Conservation (phyloP, 2,113 vertebrate species). For the Formicarius rufipectus region DNA sequence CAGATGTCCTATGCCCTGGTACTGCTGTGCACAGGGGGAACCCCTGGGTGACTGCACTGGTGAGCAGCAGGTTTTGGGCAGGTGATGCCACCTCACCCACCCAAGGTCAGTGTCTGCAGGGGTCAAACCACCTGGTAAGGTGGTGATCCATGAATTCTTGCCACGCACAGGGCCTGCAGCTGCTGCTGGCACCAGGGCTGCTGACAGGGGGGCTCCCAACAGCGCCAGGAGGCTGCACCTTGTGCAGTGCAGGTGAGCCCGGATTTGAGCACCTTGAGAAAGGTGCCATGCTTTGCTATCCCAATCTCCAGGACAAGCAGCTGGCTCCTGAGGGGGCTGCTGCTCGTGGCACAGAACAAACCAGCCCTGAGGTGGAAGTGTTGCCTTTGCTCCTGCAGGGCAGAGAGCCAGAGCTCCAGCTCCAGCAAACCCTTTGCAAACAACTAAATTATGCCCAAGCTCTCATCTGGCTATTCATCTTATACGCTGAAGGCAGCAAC, state of each 20-base stretch:
- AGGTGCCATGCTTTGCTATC: rapidly evolving
- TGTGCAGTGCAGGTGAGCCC: rapidly evolving
- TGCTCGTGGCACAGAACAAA: neutral
- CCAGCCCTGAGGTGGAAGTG: rapidly evolving
- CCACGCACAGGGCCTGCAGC: neutral
- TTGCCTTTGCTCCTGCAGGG: rapidly evolving
- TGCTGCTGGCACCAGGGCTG: neutral
- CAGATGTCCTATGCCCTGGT: neutral
- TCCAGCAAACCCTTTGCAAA: neutral
- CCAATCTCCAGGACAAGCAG: rapidly evolving
- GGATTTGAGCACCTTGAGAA: neutral
- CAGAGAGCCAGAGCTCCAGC: neutral
- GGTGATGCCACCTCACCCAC: neutral
- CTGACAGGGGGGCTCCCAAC: neutral
- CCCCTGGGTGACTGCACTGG: neutral
- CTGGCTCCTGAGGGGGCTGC: neutral
- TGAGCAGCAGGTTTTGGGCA: neutral
- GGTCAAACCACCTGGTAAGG: neutral
- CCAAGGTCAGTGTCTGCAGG: rapidly evolving
- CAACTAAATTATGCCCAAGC: neutral
- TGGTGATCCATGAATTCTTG: rapidly evolving
- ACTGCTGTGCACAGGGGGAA: rapidly evolving
- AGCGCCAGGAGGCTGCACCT: neutral
- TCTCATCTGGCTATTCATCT: neutral
- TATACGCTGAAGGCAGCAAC: neutral